These are phyloP conservation scores for Drosophila paracracens DNA, from an alignment of 2,888 invertebrate species.

Conservation along the genomic window DNA sequence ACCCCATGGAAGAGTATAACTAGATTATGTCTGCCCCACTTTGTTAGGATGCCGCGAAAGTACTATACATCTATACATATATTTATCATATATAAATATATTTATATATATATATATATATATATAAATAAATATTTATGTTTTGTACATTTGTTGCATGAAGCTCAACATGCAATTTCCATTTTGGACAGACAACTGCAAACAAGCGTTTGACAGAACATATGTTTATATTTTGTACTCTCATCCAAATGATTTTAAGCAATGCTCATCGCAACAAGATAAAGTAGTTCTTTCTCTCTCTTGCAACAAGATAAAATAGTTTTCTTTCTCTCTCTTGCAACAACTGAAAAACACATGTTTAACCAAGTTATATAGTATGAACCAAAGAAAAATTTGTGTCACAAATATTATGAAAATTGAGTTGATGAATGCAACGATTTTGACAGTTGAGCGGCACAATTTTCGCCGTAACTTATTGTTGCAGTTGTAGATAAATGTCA, in stretches of 20 bases:
- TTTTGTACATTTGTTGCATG: slow-evolving; percentile 1
- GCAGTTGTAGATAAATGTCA: slow-evolving; percentile 63
- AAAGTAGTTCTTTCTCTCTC: too few relatives aligned
- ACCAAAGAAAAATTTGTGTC: slow-evolving; percentile 5
- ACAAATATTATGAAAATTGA: slow-evolving; percentile 36
- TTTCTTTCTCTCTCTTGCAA: slow-evolving; percentile 19
- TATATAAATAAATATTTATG: background rate
- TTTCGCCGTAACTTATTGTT: slow-evolving; percentile 59
- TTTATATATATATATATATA: background rate
- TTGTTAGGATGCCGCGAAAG: background rate
- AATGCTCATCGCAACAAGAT: slow-evolving; percentile 11
- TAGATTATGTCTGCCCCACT: background rate
- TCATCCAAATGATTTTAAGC: slow-evolving; percentile 49
- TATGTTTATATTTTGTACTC: slow-evolving; percentile 75
- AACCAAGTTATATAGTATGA: slow-evolving; percentile 24
- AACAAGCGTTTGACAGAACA: slow-evolving; percentile 64
- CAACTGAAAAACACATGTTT: slow-evolving; percentile 53
- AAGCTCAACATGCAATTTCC: slow-evolving; percentile 66
- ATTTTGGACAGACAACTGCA: slow-evolving; percentile 49
- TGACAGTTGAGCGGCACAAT: slow-evolving; percentile 45
- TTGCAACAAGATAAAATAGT: background rate
- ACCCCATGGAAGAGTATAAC: background rate
- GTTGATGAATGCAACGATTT: slow-evolving; percentile 43
- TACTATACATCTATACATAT: background rate
- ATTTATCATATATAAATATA: background rate